Percentiles rank a stretch among this genome's conserved stretches.
These are phyloP conservation scores for Cybosia mesomella DNA, from an alignment of 2,888 invertebrate genomes.

Conservation along the genomic window DNA sequence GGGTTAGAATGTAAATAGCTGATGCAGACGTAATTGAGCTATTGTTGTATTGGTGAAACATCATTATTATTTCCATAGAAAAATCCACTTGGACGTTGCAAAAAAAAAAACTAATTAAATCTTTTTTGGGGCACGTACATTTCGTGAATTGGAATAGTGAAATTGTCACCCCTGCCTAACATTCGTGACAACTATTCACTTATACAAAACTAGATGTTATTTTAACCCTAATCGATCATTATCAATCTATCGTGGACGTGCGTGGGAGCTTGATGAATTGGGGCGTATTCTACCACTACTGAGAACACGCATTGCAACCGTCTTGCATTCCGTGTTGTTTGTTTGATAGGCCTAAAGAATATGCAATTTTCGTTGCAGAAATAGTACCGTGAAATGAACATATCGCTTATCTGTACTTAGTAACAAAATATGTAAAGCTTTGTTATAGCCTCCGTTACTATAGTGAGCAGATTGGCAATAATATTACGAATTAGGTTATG, in stretches of 20 bases:
- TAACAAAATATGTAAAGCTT: background rate
- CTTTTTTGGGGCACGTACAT: background rate
- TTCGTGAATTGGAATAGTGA: constrained; percentile 2
- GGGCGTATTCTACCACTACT: constrained; percentile 36
- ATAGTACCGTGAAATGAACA: background rate
- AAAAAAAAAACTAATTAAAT: constrained; percentile 5
- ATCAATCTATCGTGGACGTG: constrained; percentile 47
- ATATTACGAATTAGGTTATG: background rate
- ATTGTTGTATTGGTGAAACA: constrained; percentile 21
- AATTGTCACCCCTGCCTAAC: constrained; percentile 12
- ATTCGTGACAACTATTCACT: constrained; percentile 9
- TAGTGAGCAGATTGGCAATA: background rate
- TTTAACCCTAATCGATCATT: constrained; percentile 52
- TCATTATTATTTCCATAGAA: constrained; percentile 8
- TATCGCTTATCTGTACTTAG: background rate
- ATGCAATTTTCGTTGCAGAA: background rate
- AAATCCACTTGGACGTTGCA: constrained; percentile 15
- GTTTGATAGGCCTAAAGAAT: constrained; percentile 24
- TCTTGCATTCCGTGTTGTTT: constrained; percentile 17
- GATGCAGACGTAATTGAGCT: constrained; percentile 35
- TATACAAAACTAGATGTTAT: constrained; percentile 37
- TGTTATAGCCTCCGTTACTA: background rate
- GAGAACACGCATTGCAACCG: constrained; percentile 31
- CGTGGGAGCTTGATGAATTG: constrained; percentile 52
- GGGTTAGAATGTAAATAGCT: constrained; percentile 47